Percentiles rank a stretch among this genome's conserved stretches.
Evolutionary conservation across 2,888 invertebrate genomes (phyloP).

Genomic region (Ectobius pallidus): DNA sequence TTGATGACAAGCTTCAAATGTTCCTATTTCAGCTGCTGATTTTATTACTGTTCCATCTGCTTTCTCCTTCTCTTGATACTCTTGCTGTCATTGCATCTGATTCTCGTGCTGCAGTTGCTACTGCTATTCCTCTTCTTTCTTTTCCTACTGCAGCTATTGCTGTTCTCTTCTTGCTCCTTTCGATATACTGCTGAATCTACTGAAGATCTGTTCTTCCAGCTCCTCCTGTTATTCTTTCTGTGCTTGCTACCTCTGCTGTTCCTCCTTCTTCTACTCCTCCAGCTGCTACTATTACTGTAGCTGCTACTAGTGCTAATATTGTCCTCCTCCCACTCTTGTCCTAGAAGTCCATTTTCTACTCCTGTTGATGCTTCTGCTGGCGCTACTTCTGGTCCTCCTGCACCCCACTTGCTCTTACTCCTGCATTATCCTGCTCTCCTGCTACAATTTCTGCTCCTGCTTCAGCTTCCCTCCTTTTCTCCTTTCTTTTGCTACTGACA

Average conservation of each 20-base stretch:
- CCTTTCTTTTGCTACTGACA: too few relatives aligned
- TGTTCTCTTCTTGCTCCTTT: background rate
- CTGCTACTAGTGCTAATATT: background rate
- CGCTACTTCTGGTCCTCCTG: background rate
- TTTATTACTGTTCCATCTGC: background rate
- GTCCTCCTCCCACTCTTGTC: background rate
- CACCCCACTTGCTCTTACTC: too few relatives aligned
- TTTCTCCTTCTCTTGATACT: background rate
- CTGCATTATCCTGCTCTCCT: background rate
- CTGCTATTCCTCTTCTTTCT: background rate
- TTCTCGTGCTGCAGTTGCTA: background rate
- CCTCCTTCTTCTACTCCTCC: background rate
- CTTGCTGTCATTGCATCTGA: background rate
- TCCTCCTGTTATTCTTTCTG: background rate
- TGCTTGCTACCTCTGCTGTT: background rate
- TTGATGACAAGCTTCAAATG: background rate
- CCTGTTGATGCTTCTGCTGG: background rate
- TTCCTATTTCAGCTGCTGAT: background rate
- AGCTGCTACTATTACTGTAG: too few relatives aligned
- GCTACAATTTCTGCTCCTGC: too few relatives aligned
- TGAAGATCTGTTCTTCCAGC: background rate
- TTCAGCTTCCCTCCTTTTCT: too few relatives aligned
- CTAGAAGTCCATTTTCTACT: background rate
- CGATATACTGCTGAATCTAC: background rate
- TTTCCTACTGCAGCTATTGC: background rate